A percentile compares a stretch with the other conserved stretches of the same genome.
These are phyloP conservation scores for Ips typographus DNA, from an alignment of 1,140 invertebrate species.

Conservation along the genomic window DNA sequence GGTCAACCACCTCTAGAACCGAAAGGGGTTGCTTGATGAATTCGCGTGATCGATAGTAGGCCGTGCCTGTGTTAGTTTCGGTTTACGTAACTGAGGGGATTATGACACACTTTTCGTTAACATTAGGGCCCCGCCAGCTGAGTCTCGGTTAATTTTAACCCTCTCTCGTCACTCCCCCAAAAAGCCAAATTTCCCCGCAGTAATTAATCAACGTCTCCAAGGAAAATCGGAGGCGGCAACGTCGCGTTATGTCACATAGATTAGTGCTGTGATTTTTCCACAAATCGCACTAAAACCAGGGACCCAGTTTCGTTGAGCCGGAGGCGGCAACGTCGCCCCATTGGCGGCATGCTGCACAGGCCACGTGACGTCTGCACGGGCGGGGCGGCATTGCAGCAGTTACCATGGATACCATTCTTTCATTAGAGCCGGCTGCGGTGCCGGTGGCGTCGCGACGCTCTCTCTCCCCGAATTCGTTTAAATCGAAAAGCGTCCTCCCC, in stretches of 20 bases:
- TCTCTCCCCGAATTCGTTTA: not conserved
- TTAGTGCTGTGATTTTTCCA: not conserved
- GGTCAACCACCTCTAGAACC: conserved; percentile 11
- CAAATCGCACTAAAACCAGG: not conserved
- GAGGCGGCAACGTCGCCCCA: conserved; percentile 3
- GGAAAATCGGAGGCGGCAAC: not conserved
- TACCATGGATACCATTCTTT: conserved; percentile 36
- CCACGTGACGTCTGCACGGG: conserved; percentile 36
- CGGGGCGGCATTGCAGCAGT: conserved; percentile 39
- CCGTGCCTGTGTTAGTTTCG: not conserved
- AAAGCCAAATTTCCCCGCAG: not conserved
- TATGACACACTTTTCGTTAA: too few relatives aligned
- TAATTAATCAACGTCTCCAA: conserved; percentile 8
- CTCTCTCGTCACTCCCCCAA: too few relatives aligned
- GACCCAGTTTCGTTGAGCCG: not conserved
- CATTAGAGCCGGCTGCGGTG: conserved; percentile 16
- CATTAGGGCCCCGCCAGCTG: too few relatives aligned
- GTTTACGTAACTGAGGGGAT: too few relatives aligned
- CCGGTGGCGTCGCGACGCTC: not conserved
- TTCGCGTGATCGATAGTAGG: not conserved
- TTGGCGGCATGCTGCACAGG: conserved; percentile 25
- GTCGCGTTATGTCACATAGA: not conserved
- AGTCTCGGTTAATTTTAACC: too few relatives aligned
- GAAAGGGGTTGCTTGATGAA: conserved; percentile 8
- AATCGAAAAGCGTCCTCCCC: too few relatives aligned